These are phyloP conservation scores for Oligia strigilis DNA, from an alignment of 2,888 invertebrate genomes.

Conservation along the genomic window DNA sequence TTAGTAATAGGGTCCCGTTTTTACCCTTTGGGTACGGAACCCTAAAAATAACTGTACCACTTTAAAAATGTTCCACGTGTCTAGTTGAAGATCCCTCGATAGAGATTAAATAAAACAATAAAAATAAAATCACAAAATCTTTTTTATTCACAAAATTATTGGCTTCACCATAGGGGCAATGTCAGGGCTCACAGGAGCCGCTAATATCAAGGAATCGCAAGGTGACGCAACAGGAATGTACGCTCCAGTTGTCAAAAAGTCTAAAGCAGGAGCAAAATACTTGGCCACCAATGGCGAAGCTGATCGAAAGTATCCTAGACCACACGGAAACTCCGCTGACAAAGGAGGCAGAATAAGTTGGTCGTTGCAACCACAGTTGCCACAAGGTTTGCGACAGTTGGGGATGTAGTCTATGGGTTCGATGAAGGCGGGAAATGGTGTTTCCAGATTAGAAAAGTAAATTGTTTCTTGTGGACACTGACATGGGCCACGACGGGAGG, in stretches of 20 bases:
- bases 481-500: not conserved
- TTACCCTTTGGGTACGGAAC: too few species aligned
- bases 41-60: too few species aligned
- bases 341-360: slow-evolving; percentile 75
- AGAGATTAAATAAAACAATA: slow-evolving; percentile 16
- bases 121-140: not conserved
- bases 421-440: slow-evolving; percentile 46
- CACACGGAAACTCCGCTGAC: slow-evolving; percentile 70
- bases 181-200: slow-evolving; percentile 73
- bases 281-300: slow-evolving; percentile 72
- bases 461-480: slow-evolving; percentile 38
- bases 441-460: slow-evolving; percentile 55
- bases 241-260: slow-evolving; percentile 49
- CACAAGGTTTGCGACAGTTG: slow-evolving; percentile 1
- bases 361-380: slow-evolving; percentile 48
- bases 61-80: not conserved
- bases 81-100: not conserved
- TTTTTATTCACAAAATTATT: slow-evolving; percentile 69
- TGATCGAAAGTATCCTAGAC: slow-evolving; percentile 73
- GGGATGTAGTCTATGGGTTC: slow-evolving; percentile 43
- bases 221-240: slow-evolving; percentile 70
- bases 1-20: too few species aligned
- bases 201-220: slow-evolving; percentile 67
- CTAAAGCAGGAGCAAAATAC: slow-evolving; percentile 65
- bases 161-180: slow-evolving; percentile 70